Percentiles rank a stretch among this genome's conserved stretches.
Evolutionary conservation across 2,888 invertebrate species (phyloP).

Genomic region (Bellardia bayeri): DNA sequence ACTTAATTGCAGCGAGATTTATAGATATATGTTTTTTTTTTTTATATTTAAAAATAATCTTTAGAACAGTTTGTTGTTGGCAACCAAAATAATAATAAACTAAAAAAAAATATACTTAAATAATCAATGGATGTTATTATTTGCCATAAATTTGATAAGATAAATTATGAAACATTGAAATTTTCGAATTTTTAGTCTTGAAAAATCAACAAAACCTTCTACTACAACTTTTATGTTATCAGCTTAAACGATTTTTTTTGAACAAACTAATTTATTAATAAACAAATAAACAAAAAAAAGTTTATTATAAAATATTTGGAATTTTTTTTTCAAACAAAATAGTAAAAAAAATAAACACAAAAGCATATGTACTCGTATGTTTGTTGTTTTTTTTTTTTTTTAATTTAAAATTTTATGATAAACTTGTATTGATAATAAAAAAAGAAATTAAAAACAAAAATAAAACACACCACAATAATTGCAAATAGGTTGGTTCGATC

Average conservation of each 20-base stretch:
- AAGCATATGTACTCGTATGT: not conserved
- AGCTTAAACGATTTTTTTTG: not conserved
- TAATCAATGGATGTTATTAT: conserved; percentile 35
- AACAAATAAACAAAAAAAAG: conserved; percentile 32
- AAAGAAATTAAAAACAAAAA: conserved; percentile 15
- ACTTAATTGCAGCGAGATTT: too few species aligned
- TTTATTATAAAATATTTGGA: conserved; percentile 7
- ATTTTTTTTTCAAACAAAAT: conserved; percentile 4
- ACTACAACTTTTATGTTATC: conserved; percentile 39
- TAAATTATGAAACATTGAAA: conserved; percentile 22
- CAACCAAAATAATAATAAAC: not conserved
- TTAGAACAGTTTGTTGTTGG: not conserved
- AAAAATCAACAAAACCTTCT: conserved; percentile 13
- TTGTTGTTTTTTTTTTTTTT: not conserved
- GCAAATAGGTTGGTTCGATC: not conserved
- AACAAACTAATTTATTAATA: conserved; percentile 24
- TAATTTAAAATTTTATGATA: conserved; percentile 8
- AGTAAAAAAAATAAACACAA: conserved; percentile 5
- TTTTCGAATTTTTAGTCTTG: not conserved
- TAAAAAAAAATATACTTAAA: not conserved
- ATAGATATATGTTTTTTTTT: not conserved
- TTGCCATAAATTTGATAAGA: conserved; percentile 56
- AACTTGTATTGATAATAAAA: conserved; percentile 53
- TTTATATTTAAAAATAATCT: not conserved
- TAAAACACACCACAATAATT: not conserved